These are phyloP conservation scores for Crenichthys baileyi DNA, from an alignment of 2,797 vertebrate species.

Conservation along the genomic window DNA sequence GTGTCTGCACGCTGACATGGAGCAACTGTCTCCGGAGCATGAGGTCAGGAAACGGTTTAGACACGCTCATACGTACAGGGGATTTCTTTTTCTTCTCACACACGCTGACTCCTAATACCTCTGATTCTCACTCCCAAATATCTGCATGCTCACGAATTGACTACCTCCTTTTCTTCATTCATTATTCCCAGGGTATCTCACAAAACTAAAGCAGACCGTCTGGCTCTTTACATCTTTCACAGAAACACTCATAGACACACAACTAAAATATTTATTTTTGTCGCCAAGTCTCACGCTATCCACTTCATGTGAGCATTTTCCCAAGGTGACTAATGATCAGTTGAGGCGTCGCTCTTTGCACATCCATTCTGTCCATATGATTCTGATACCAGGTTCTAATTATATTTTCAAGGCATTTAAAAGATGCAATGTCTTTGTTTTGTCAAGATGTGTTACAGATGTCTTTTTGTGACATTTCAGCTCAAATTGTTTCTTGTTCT, in stretches of 20 bases:
- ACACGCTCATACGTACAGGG: conserved; percentile 12
- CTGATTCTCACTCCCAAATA: not conserved
- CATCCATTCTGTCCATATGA: conserved; percentile 33
- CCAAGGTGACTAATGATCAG: conserved; percentile 72
- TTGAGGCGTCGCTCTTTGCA: conserved; percentile 58
- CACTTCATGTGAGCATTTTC: conserved; percentile 64
- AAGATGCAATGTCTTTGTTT: not conserved
- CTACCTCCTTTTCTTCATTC: not conserved
- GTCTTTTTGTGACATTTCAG: not conserved
- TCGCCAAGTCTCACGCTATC: conserved; percentile 52
- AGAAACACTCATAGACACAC: conserved; percentile 46
- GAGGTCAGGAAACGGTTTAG: conserved; percentile 83
- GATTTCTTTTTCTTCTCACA: conserved; percentile 8
- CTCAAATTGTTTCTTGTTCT: conserved; percentile 11
- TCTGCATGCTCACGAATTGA: not conserved
- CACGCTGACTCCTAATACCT: not conserved
- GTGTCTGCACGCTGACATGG: conserved; percentile 96
- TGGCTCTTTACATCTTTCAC: conserved; percentile 34
- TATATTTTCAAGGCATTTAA: conserved; percentile 10
- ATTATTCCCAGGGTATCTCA: not conserved
- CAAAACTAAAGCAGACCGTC: conserved; percentile 27
- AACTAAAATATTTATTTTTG: conserved; percentile 56
- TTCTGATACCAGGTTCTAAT: conserved; percentile 10
- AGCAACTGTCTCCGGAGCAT: conserved; percentile 96
- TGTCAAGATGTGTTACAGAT: not conserved